phyloP scores from a whole-genome alignment of 1,140 invertebrate species.

The Hormaphis cornu region DNA sequence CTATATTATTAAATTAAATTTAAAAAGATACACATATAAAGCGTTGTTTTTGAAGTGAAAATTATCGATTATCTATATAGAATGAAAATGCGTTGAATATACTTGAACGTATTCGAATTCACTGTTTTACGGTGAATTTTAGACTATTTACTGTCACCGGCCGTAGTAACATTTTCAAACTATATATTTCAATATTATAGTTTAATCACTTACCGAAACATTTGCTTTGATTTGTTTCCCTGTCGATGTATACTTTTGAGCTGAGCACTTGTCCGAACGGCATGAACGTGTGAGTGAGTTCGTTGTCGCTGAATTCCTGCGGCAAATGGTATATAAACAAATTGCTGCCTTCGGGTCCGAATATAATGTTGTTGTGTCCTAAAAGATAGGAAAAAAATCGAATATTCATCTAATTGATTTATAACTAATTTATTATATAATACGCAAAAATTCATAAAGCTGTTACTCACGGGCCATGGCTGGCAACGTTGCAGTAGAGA shows the following conservation, averaged over 20 bases:
- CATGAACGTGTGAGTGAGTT: conserved; percentile 99
- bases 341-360: conserved; percentile 98
- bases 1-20: too few species aligned
- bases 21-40: too few species aligned
- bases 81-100: too few species aligned
- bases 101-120: too few species aligned
- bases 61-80: too few species aligned
- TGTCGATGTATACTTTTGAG: conserved; percentile 99
- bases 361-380: conserved; percentile 83
- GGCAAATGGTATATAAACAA: conserved; percentile 99
- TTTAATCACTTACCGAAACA: conserved; percentile 83
- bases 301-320: conserved; percentile 96
- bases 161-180: too few species aligned
- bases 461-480: background rate
- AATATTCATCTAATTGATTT: background rate
- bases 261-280: conserved; percentile 99
- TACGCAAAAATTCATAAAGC: too few species aligned
- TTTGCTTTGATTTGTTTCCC: conserved; percentile 99
- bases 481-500: background rate
- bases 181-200: too few species aligned
- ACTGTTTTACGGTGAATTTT: too few species aligned
- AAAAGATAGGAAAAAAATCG: conserved; percentile 37
- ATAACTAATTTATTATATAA: background rate
- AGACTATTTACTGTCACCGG: too few species aligned
- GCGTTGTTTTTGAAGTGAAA: too few species aligned